phyloP scores from a whole-genome alignment of 2,888 invertebrate species.

The Calephelis perditalis region DNA sequence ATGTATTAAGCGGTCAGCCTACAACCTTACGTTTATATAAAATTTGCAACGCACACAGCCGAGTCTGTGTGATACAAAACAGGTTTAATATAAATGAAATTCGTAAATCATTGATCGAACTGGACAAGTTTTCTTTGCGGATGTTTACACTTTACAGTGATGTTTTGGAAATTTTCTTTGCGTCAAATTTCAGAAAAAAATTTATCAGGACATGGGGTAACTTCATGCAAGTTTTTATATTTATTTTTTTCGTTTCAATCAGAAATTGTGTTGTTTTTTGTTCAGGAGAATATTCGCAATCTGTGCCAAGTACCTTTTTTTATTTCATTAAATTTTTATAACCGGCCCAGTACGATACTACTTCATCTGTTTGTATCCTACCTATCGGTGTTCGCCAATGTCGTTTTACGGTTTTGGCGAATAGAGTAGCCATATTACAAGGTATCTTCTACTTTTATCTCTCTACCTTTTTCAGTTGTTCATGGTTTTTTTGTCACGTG shows the following conservation, averaged over 20 bases:
- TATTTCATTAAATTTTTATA: neutral
- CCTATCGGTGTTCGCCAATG: too few species aligned
- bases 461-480: too few species aligned
- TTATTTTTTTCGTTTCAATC: neutral
- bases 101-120: constrained; percentile 5
- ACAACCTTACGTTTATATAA: constrained; percentile 23
- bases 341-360: too few species aligned
- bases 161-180: too few species aligned
- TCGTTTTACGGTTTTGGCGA: too few species aligned
- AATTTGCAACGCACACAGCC: constrained; percentile 14
- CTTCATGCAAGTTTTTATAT: neutral
- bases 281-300: neutral
- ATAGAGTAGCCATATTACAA: too few species aligned
- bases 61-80: constrained; percentile 9
- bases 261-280: neutral
- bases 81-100: constrained; percentile 6
- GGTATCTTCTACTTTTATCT: too few species aligned
- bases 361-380: too few species aligned
- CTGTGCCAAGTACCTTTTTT: neutral
- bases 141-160: neutral
- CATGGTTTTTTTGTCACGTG: too few species aligned
- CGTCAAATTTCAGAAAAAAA: too few species aligned
- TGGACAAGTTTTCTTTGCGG: neutral
- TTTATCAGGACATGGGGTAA: neutral
- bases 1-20: constrained; percentile 19